phyloP scores from a whole-genome alignment of 2,797 vertebrate species.

The Threskiornis aethiopicus region DNA sequence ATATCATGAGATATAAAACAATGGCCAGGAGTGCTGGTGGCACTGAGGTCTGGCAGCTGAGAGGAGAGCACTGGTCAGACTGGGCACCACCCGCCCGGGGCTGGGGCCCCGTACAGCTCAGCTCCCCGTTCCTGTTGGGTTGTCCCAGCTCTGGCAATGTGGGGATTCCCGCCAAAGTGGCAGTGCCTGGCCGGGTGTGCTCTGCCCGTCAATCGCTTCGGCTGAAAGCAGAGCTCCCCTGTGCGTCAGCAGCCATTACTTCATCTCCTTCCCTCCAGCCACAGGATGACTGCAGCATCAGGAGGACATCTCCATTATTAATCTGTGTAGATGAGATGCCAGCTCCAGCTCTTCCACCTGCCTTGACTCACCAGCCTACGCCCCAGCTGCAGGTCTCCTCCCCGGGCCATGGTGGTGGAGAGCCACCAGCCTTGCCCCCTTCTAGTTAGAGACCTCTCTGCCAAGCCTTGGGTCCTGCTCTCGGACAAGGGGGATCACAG shows the following conservation, averaged over 20 bases:
- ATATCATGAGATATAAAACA: not conserved
- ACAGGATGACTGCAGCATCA: not conserved
- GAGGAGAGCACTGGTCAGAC: not conserved
- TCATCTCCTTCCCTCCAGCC: not conserved
- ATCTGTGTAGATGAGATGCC: not conserved
- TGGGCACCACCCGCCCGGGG: not conserved
- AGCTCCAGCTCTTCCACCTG: not conserved
- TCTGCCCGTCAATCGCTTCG: accelerated
- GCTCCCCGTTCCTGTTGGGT: accelerated
- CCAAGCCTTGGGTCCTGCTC: not conserved
- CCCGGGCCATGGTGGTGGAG: not conserved
- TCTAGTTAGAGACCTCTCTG: not conserved
- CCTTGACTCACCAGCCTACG: not conserved
- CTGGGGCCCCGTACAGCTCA: not conserved
- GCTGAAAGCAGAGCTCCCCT: not conserved
- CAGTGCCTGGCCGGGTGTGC: accelerated
- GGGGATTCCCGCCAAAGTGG: not conserved
- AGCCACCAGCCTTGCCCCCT: not conserved
- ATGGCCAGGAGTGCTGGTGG: not conserved
- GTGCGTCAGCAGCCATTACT: not conserved
- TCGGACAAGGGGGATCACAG: accelerated
- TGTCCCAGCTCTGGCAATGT: accelerated
- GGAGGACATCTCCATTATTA: not conserved
- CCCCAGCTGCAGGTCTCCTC: not conserved
- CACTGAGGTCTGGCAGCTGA: not conserved